A percentile compares a stretch with the other conserved stretches of the same genome.
Evolutionary conservation across 2,888 invertebrate genomes (phyloP).

Genomic region (Anthophora plumipes): DNA sequence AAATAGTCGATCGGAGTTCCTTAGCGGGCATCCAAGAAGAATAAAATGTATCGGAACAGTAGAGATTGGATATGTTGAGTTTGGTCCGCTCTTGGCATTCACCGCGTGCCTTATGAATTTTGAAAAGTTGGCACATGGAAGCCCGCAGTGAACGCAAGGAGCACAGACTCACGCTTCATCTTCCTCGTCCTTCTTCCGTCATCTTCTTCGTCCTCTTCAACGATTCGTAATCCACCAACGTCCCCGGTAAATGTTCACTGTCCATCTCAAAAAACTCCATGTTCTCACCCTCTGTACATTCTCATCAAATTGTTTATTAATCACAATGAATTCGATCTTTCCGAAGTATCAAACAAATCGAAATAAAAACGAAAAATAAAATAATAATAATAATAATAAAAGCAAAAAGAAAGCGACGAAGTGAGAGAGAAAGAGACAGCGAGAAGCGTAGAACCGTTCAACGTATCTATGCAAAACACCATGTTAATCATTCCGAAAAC

Average conservation of each 20-base stretch:
- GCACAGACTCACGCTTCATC: conserved; percentile 84
- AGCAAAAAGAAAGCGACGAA: background rate
- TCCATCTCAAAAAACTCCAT: background rate
- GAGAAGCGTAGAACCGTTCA: too few relatives aligned
- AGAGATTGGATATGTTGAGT: conserved; percentile 81
- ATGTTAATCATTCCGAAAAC: too few relatives aligned
- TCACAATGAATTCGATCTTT: background rate
- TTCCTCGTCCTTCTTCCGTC: background rate
- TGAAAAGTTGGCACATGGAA: conserved; percentile 92
- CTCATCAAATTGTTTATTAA: background rate
- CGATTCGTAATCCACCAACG: conserved; percentile 12
- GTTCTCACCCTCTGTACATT: background rate
- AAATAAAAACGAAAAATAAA: background rate
- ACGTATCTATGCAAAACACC: background rate
- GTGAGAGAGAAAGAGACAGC: too few relatives aligned
- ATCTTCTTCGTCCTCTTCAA: background rate
- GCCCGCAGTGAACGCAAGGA: conserved; percentile 98
- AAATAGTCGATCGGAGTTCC: background rate
- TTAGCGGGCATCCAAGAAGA: background rate
- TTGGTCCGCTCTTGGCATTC: conserved; percentile 99
- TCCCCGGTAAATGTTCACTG: conserved; percentile 37
- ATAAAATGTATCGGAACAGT: background rate
- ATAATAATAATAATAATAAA: background rate
- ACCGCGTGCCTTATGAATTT: conserved; percentile 99
- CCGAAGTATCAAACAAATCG: background rate